Base-by-base conservation (phyloP, 2,888 invertebrate genomes). In the Lacanobia oleracea region DNA sequence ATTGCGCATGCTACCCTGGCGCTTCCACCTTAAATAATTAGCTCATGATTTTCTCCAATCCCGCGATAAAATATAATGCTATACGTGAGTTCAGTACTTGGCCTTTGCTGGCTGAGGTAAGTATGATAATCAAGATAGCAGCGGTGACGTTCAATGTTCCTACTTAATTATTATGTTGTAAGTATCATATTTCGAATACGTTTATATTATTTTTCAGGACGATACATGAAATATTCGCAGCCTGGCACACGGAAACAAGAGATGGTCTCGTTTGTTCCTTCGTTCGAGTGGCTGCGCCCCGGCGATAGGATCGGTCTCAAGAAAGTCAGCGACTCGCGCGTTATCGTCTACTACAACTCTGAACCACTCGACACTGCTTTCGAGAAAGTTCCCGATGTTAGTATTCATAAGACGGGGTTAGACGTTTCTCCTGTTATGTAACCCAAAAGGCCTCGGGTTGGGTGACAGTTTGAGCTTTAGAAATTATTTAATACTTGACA, bases 251-350 rank as follows among this genome's bases (percentile, higher is more conserved):
- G 89, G 0, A 85, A 88, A 62, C 91, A 93, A 27, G 92, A 92
- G 5, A 59, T 91, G 63, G 85, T 77, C 9, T 89, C 92, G 0
- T 92, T 93, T 14, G 90, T 95, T 77, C 96, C 97, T 0, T 97
- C 96, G 0, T 96, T 99, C 82, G 98, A 98, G 83, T 98, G 98
- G 97, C 93, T 99, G 18, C 97, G 98, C 40, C 97, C 97, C 0
- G 98, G 98, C 1, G 98, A 98, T 92, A 96, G 98, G 67, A 96
- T 98, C 48, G 98, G 98, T 0, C 92, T 99, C 33, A 97, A 98
- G 89, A 96, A 97, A 82, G 97, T 97, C 0, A 95, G 96, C 37
- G 98, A 98, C 78, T 97, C 97, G 12, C 96, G 97, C 27, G 95
- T 98, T 9, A 97, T 97, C 77, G 97, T 98, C 81, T 97, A 97